Base-by-base conservation (phyloP, 1,140 invertebrate genomes). In the Ylistrum balloti region DNA sequence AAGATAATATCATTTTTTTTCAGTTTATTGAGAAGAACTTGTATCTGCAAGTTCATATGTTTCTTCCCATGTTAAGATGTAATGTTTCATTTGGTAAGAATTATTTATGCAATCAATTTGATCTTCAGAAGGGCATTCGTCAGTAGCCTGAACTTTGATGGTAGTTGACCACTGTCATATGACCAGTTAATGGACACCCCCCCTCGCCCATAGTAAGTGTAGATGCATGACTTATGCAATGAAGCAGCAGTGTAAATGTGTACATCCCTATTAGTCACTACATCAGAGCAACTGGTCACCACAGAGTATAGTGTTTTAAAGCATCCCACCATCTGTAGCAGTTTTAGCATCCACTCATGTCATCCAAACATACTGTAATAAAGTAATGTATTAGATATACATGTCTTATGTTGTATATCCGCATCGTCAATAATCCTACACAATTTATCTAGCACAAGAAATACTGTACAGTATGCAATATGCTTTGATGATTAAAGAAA, bases 311-410 rank as follows among this genome's bases (percentile, higher is more conserved):
- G 28, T 74, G 56, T 74, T 74, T n/a, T n/a, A 74, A 28, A 28
- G 5, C 56, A 74, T 74, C 56, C 56, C 56, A 74, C 22, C 56
- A 74, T 74, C 22, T 74, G 56, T 74, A 74, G 56, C 56, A 28
- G n/a, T 74, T 74, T 3, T 74, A 74, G 56, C 56, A 74, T 74
- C 56, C 56, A 74, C 56, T 74, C 56, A 74, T 74, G 56, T 74
- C 56, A 74, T 74, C 56, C 56, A 74, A 74, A 74, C 56, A 74
- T 28, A 74, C 56, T n/a, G 56, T 74, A 74, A 74, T 74, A 74
- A 74, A 74, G 56, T 74, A 74, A 74, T 74, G 56, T 74, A 74
- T 74, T 74, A 74, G 56, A 74, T 74, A 74, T 2, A 74, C n/a
- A 5, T n/a, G 56, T n/a, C 1, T 74, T 74, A 7, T 74, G 56